Conservation (phyloP, 2,888 invertebrate genomes). For the Epistrophe grossulariae region DNA sequence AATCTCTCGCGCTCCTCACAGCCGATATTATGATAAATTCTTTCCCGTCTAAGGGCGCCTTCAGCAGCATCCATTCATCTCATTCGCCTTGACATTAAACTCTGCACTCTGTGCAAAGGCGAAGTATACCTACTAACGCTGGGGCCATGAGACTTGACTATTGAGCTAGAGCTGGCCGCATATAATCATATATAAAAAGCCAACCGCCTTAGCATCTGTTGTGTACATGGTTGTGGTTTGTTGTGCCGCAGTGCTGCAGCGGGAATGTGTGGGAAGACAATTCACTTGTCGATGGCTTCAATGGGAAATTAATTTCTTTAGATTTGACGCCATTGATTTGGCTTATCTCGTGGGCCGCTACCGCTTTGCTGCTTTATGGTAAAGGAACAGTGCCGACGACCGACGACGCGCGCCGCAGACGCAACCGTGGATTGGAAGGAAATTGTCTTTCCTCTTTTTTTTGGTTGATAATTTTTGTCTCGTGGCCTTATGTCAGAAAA, state of each 20-base stretch:
- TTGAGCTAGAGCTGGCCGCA: slow-evolving; percentile 3
- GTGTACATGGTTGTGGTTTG: slow-evolving; percentile 6
- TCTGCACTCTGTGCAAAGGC: slow-evolving; percentile 39
- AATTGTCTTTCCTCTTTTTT: slow-evolving; percentile 41
- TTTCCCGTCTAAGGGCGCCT: slow-evolving; percentile 69
- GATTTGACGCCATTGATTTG: slow-evolving; percentile 72
- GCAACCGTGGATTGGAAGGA: slow-evolving; percentile 32
- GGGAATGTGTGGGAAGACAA: slow-evolving; percentile 71
- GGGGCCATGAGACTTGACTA: not conserved
- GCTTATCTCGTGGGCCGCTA: slow-evolving; percentile 69
- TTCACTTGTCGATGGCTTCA: slow-evolving; percentile 74
- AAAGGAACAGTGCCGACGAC: slow-evolving; percentile 13
- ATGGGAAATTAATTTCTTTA: slow-evolving; percentile 73
- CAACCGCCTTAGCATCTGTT: slow-evolving; percentile 37
- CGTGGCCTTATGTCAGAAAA: slow-evolving; percentile 51
- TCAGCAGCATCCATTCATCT: slow-evolving; percentile 61
- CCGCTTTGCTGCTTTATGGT: slow-evolving; percentile 69
- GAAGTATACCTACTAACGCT: slow-evolving; percentile 4
- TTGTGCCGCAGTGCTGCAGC: not conserved
- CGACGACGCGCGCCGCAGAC: slow-evolving; percentile 27
- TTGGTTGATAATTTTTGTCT: not conserved
- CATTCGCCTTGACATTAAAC: slow-evolving; percentile 74
- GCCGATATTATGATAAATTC: slow-evolving; percentile 69
- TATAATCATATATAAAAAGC: slow-evolving; percentile 18
- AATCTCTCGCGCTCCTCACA: slow-evolving; percentile 61